These are phyloP conservation scores for Cyanistes caeruleus DNA, from an alignment of 2,113 vertebrate genomes.

Conservation along the genomic window DNA sequence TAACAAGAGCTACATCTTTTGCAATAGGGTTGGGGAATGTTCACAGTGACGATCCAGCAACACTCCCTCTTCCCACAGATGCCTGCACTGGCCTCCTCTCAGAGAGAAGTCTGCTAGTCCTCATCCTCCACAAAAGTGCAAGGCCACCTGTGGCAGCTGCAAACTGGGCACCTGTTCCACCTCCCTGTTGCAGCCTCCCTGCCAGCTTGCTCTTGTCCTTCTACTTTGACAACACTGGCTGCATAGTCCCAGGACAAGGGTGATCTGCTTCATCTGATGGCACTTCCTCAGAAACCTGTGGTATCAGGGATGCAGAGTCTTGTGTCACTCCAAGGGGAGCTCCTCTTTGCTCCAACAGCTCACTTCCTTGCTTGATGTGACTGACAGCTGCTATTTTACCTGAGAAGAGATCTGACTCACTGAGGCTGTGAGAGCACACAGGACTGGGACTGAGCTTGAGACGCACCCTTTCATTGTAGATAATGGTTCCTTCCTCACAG, in stretches of 20 bases:
- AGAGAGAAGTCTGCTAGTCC: not conserved
- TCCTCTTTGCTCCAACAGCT: not conserved
- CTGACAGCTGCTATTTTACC: not conserved
- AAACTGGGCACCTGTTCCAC: not conserved
- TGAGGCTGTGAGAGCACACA: not conserved
- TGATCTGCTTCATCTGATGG: not conserved
- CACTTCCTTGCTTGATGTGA: not conserved
- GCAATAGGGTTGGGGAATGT: not conserved
- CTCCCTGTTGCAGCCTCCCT: not conserved
- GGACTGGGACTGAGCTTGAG: not conserved
- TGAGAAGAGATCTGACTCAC: not conserved
- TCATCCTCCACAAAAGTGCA: not conserved
- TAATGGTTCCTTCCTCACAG: slow-evolving; percentile 88
- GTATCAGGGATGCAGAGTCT: not conserved
- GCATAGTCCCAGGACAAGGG: not conserved
- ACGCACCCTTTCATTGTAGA: slow-evolving; percentile 90
- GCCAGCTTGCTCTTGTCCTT: not conserved
- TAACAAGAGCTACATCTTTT: not conserved
- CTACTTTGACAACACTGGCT: not conserved
- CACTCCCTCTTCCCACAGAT: not conserved
- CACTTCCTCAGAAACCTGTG: not conserved
- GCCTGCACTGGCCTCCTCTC: not conserved
- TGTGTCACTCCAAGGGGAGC: not conserved
- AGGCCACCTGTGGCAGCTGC: not conserved
- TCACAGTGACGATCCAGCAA: not conserved